A percentile compares a stretch with the other conserved stretches of the same genome.
These are phyloP conservation scores for Apeltes quadracus DNA, from an alignment of 2,113 vertebrate species.

Conservation along the genomic window DNA sequence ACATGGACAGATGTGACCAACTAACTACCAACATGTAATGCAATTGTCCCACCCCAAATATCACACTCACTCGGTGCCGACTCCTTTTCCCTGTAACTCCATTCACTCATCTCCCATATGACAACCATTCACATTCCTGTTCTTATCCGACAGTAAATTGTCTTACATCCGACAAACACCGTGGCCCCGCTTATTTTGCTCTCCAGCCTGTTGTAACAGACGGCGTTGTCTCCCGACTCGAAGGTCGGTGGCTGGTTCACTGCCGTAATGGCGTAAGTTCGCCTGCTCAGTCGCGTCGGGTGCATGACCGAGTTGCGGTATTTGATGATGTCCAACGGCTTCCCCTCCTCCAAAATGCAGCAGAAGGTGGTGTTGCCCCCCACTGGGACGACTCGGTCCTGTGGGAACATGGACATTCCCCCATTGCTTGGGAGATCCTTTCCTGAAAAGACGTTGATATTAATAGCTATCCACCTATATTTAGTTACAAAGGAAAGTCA, in stretches of 20 bases:
- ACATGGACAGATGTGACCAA: background rate
- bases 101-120: background rate
- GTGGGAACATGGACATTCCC: constrained; percentile 49
- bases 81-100: background rate
- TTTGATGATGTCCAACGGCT: background rate
- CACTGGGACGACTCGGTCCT: constrained; percentile 56
- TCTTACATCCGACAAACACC: constrained; percentile 82
- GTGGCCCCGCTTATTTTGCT: constrained; percentile 39
- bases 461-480: background rate
- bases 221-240: constrained; percentile 56
- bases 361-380: constrained; percentile 76
- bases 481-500: background rate
- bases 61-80: background rate
- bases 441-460: constrained; percentile 55
- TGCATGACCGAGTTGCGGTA: constrained; percentile 18
- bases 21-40: background rate
- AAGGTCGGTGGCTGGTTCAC: constrained; percentile 30
- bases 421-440: constrained; percentile 55
- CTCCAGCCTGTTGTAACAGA: constrained; percentile 5
- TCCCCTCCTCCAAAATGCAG: constrained; percentile 71
- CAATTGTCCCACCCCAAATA: background rate
- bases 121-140: constrained; percentile 1
- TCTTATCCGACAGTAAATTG: background rate
- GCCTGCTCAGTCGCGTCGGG: constrained; percentile 65
- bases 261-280: constrained; percentile 63